Conservation (phyloP, 1,140 invertebrate species). For the Cydia splendana region DNA sequence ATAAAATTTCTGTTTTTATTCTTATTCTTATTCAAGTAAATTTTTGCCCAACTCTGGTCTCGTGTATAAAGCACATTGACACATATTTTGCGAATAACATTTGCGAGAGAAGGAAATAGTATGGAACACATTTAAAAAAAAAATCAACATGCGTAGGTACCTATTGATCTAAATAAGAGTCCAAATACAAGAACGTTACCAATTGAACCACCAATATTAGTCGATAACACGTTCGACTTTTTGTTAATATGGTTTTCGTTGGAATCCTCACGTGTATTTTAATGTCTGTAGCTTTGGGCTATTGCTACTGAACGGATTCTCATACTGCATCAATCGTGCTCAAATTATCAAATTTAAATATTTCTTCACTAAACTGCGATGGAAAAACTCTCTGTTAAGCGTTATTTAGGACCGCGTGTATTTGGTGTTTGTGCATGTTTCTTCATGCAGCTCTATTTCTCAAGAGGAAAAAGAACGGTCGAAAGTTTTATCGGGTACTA, state of each 20-base stretch:
- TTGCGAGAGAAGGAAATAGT: too few relatives aligned
- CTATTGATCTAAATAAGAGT: neutral
- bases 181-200: neutral
- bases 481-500: too few relatives aligned
- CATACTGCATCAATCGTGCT: constrained; percentile 16
- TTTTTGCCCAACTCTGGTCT: too few relatives aligned
- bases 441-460: too few relatives aligned
- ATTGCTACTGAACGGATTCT: constrained; percentile 29
- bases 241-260: constrained; percentile 10
- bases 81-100: too few relatives aligned
- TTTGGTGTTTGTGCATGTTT: neutral
- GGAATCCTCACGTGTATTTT: constrained; percentile 8
- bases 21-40: too few relatives aligned
- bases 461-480: too few relatives aligned
- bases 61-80: too few relatives aligned
- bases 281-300: constrained; percentile 27
- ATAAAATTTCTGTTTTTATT: too few relatives aligned
- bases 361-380: neutral
- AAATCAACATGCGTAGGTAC: too few relatives aligned
- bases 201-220: neutral
- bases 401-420: neutral
- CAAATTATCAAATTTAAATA: constrained; percentile 32
- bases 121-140: too few relatives aligned
- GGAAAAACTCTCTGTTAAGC: neutral
- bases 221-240: neutral